Conservation (phyloP, 2,888 invertebrate species). For the Epicampocera succincta region DNA sequence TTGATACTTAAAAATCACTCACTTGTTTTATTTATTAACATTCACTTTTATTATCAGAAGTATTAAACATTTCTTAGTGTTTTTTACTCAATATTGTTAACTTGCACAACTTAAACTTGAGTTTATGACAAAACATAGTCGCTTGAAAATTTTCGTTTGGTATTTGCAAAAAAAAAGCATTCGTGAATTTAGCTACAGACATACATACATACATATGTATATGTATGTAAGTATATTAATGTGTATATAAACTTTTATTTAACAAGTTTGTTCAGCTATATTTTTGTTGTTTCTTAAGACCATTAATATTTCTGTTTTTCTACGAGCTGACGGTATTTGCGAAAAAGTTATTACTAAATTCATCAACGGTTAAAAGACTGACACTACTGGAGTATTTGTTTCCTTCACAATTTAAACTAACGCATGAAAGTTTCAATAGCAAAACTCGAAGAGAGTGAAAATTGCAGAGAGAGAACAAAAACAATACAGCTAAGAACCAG, state of each 20-base stretch:
- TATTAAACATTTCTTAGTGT: neutral
- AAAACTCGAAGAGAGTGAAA: slow-evolving; percentile 18
- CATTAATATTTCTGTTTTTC: slow-evolving; percentile 47
- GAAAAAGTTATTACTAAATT: slow-evolving; percentile 68
- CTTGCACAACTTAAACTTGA: neutral
- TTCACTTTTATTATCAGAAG: slow-evolving; percentile 24
- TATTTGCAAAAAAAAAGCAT: slow-evolving; percentile 23
- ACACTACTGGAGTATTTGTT: slow-evolving; percentile 60
- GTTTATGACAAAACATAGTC: neutral
- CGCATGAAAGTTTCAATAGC: slow-evolving; percentile 38
- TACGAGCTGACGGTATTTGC: slow-evolving; percentile 59
- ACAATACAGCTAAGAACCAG: slow-evolving; percentile 9
- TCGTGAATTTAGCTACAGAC: neutral
- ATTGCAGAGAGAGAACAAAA: slow-evolving; percentile 9
- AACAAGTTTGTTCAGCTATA: slow-evolving; percentile 29
- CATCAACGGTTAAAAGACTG: slow-evolving; percentile 63
- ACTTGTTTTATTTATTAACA: slow-evolving; percentile 41
- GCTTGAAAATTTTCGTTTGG: slow-evolving; percentile 26
- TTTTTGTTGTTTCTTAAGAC: slow-evolving; percentile 46
- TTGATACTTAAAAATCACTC: slow-evolving; percentile 43
- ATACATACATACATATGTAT: no score
- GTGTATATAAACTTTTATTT: slow-evolving; percentile 46
- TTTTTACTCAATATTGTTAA: neutral
- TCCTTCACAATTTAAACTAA: slow-evolving; percentile 58
- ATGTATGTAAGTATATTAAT: neutral